A percentile compares a stretch with the other conserved stretches of the same genome.
Conservation (phyloP, 1,140 invertebrate species). For the Chironomus tepperi region DNA sequence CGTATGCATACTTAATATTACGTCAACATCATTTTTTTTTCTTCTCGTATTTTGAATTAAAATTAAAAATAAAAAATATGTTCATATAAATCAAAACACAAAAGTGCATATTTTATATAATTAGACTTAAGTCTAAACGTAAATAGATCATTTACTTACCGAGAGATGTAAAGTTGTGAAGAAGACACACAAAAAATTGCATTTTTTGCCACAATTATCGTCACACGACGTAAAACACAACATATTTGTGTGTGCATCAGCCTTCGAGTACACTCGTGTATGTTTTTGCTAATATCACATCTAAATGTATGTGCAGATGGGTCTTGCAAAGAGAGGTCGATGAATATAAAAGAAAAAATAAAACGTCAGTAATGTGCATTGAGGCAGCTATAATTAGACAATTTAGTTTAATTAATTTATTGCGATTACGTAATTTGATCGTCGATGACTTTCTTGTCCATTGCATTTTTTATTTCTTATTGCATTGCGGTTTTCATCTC, state of each 20-base stretch:
- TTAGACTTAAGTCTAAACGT: neutral
- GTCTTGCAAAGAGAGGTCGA: neutral
- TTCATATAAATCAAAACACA: too few species aligned
- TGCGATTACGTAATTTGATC: conserved; percentile 19
- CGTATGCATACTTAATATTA: neutral
- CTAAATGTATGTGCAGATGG: neutral
- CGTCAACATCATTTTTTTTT: neutral
- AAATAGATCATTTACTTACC: conserved; percentile 11
- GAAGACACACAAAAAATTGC: too few species aligned
- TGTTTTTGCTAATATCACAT: too few species aligned
- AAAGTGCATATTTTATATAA: neutral
- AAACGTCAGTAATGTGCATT: conserved; percentile 7
- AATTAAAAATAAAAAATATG: too few species aligned
- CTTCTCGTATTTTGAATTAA: too few species aligned
- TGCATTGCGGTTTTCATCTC: neutral
- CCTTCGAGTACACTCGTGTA: too few species aligned
- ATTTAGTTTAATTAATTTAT: conserved; percentile 20
- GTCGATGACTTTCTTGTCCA: conserved; percentile 10
- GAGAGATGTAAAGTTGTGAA: too few species aligned
- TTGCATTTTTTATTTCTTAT: neutral
- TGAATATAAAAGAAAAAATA: too few species aligned
- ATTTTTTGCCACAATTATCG: too few species aligned
- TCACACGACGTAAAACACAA: too few species aligned
- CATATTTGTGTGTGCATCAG: too few species aligned
- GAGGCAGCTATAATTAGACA: conserved; percentile 22